Conservation (phyloP, 1,140 invertebrate genomes). For the Lepidostoma basale region DNA sequence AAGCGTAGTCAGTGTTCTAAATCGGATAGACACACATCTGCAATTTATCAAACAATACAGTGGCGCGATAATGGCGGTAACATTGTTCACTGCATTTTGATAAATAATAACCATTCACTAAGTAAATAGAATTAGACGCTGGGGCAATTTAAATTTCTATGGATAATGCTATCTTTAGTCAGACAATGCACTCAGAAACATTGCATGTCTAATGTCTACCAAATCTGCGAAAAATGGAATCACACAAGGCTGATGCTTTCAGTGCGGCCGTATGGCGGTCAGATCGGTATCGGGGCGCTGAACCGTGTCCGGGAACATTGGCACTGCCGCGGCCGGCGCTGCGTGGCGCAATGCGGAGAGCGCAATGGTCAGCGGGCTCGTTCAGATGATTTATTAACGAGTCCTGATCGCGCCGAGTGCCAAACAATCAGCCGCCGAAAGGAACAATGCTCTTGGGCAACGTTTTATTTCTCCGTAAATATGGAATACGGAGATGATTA, state of each 20-base stretch:
- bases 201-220: no score
- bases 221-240: background rate
- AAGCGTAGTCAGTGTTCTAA: no score
- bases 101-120: no score
- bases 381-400: constrained; percentile 22
- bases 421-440: constrained; percentile 19
- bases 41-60: no score
- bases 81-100: no score
- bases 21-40: no score
- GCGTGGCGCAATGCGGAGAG: background rate
- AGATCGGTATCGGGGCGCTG: constrained; percentile 6
- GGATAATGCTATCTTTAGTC: background rate
- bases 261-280: background rate
- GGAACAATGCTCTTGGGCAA: constrained; percentile 15
- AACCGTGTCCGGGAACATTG: no score
- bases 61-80: no score
- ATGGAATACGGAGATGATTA: constrained; percentile 13
- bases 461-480: constrained; percentile 15
- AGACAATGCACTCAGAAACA: background rate
- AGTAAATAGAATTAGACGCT: no score
- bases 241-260: constrained; percentile 5
- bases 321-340: no score
- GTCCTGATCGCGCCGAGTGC: constrained; percentile 1
- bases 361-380: constrained; percentile 3
- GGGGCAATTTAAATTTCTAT: no score